Evolutionary conservation across 1,140 invertebrate species (phyloP).

Genomic region (Nautilus pompilius): DNA sequence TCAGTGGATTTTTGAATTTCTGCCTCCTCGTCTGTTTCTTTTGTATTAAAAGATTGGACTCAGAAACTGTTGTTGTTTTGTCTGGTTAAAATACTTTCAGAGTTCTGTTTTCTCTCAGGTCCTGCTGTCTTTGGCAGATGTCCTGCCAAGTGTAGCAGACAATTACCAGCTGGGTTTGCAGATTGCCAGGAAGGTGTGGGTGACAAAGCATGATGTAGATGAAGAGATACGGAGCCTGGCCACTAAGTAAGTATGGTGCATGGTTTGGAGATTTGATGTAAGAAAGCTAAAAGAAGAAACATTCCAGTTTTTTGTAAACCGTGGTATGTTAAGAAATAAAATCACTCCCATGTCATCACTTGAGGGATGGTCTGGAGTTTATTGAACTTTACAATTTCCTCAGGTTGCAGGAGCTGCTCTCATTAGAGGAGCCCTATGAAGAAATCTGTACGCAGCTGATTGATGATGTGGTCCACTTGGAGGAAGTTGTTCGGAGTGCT

Average conservation of each 20-base stretch:
- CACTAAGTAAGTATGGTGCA: constrained; percentile 46
- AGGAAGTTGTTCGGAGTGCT: constrained; percentile 75
- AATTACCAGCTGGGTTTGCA: constrained; percentile 61
- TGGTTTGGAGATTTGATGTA: too few relatives aligned
- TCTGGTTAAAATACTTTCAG: background rate
- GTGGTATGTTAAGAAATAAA: too few relatives aligned
- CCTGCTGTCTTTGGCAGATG: constrained; percentile 64
- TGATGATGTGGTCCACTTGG: constrained; percentile 73
- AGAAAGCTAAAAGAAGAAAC: too few relatives aligned
- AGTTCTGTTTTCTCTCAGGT: constrained; percentile 55
- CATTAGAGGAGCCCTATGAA: constrained; percentile 60
- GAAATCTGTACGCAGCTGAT: constrained; percentile 63
- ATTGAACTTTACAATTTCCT: too few relatives aligned
- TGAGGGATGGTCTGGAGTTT: too few relatives aligned
- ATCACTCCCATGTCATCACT: too few relatives aligned
- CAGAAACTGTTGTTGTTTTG: too few relatives aligned
- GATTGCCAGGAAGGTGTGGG: constrained; percentile 59
- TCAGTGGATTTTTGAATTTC: too few relatives aligned
- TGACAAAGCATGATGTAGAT: constrained; percentile 50
- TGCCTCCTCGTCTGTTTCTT: too few relatives aligned
- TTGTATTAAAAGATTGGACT: too few relatives aligned
- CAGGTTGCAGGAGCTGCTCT: constrained; percentile 66
- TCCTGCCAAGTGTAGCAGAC: constrained; percentile 64
- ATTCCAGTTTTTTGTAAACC: too few relatives aligned
- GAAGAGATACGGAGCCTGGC: constrained; percentile 44